phyloP scores from a whole-genome alignment of 2,797 vertebrate species.

The Propithecus perrieri region DNA sequence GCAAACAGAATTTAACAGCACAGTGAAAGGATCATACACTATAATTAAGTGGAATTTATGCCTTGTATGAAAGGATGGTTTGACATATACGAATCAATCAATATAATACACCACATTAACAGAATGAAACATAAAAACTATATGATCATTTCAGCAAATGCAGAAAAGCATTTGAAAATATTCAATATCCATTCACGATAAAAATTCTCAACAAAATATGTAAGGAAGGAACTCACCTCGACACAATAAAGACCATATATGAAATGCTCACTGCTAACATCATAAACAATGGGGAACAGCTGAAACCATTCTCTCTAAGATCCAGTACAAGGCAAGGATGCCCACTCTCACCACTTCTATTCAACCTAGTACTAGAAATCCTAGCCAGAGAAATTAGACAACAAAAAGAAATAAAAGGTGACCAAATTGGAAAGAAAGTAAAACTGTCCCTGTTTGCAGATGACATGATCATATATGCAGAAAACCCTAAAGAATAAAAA shows the following conservation, averaged over 20 bases:
- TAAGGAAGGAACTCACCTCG: background rate
- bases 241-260: background rate
- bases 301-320: background rate
- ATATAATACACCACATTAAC: background rate
- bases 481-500: background rate
- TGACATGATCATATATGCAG: background rate
- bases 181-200: background rate
- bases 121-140: background rate
- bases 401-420: background rate
- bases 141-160: background rate
- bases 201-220: background rate
- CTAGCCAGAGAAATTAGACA: background rate
- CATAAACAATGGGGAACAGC: background rate
- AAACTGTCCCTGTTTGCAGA: background rate
- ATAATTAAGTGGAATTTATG: background rate
- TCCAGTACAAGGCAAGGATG: background rate
- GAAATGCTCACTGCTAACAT: background rate
- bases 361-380: background rate
- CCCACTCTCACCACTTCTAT: background rate
- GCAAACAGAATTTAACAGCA: background rate
- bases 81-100: background rate
- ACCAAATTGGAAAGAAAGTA: background rate
- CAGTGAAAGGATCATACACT: background rate
- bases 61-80: background rate
- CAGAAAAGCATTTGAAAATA: background rate